phyloP scores from a whole-genome alignment of 2,888 invertebrate genomes.

The Colostygia pectinataria region DNA sequence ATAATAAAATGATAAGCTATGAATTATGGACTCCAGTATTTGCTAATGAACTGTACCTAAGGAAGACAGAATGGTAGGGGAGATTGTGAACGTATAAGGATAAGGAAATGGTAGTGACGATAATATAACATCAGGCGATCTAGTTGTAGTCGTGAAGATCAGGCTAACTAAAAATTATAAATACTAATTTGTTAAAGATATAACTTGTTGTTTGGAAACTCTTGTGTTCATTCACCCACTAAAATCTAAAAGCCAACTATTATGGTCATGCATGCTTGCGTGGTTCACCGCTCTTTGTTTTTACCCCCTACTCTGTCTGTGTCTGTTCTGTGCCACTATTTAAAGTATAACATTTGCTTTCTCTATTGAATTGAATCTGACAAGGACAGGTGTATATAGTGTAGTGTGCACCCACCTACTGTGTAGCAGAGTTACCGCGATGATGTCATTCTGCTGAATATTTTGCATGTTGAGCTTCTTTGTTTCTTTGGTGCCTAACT shows the following conservation, averaged over 20 bases:
- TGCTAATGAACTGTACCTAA: too few species aligned
- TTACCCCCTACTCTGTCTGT: constrained; percentile 29
- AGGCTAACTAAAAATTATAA: too few species aligned
- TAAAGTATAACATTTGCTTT: constrained; percentile 27
- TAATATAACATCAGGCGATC: too few species aligned
- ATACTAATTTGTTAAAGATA: too few species aligned
- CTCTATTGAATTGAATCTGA: constrained; percentile 24
- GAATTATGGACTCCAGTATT: too few species aligned
- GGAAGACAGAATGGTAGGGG: too few species aligned
- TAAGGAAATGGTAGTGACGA: too few species aligned
- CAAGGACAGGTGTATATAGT: constrained; percentile 28
- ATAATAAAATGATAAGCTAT: too few species aligned
- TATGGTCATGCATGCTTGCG: constrained; percentile 34
- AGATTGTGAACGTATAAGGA: too few species aligned
- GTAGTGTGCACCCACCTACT: too few species aligned
- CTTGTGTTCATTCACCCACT: constrained; percentile 28
- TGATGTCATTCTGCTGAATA: constrained; percentile 36
- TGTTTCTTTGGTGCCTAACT: constrained; percentile 33
- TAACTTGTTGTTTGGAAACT: constrained; percentile 11
- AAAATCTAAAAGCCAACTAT: constrained; percentile 14
- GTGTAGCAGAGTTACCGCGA: constrained; percentile 16
- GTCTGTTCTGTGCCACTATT: too few species aligned
- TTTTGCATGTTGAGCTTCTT: constrained; percentile 30
- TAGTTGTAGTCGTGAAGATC: too few species aligned
- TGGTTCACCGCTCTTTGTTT: constrained; percentile 23